A percentile compares a stretch with the other conserved stretches of the same genome.
Conservation (phyloP, 2,888 invertebrate genomes). For the Stenodema calcarata region DNA sequence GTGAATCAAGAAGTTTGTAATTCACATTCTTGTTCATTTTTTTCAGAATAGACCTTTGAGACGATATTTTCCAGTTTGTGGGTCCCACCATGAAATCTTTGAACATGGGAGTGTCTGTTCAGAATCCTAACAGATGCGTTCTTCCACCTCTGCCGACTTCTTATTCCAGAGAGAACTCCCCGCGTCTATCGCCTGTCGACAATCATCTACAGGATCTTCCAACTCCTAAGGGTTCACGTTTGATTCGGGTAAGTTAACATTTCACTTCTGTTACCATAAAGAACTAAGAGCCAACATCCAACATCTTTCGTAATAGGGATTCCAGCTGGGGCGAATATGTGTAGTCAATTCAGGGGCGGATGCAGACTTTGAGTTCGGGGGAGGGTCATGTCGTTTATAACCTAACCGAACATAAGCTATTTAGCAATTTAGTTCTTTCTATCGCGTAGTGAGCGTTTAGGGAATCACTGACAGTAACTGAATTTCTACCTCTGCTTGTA, state of each 20-base stretch:
- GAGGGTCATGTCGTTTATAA: too few relatives aligned
- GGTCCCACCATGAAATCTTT: not conserved
- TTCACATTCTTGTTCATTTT: not conserved
- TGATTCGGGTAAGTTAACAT: not conserved
- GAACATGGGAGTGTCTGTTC: conserved; percentile 33
- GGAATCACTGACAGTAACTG: too few relatives aligned
- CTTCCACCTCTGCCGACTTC: conserved; percentile 17
- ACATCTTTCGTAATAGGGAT: too few relatives aligned
- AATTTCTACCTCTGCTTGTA: too few relatives aligned
- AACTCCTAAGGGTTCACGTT: conserved; percentile 3
- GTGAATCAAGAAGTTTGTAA: not conserved
- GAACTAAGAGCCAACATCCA: not conserved
- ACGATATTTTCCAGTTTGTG: not conserved
- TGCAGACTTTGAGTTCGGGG: too few relatives aligned
- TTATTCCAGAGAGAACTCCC: not conserved
- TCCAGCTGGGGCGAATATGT: too few relatives aligned
- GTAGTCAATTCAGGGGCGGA: too few relatives aligned
- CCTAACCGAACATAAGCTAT: too few relatives aligned
- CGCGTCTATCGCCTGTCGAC: not conserved
- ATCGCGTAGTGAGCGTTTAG: too few relatives aligned
- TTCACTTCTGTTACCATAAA: not conserved
- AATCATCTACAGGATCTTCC: not conserved
- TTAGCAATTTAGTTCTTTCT: too few relatives aligned
- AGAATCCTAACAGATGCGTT: conserved; percentile 24
- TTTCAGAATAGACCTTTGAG: not conserved